Percentiles rank a stretch among this genome's conserved stretches.
Conservation (phyloP, 37 sponge, comb jelly and placozoan genomes). For the Aplysina aerophoba region DNA sequence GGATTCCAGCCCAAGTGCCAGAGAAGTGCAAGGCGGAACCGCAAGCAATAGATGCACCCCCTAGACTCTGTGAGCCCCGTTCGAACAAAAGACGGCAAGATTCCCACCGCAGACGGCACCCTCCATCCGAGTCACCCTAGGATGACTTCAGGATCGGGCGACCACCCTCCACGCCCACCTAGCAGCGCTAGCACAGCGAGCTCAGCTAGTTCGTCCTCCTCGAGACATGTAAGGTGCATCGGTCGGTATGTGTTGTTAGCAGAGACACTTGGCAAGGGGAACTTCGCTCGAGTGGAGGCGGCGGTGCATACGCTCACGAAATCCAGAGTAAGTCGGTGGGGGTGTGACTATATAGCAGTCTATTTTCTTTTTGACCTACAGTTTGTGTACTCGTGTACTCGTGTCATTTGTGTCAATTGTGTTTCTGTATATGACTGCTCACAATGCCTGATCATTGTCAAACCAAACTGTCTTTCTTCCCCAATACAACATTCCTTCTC, state of each 20-base stretch:
- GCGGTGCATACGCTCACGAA: slow-evolving; percentile 90
- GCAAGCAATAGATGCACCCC: neutral
- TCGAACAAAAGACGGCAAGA: slow-evolving; percentile 25
- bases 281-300: slow-evolving; percentile 95
- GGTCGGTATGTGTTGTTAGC: slow-evolving; percentile 91
- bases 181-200: slow-evolving; percentile 36
- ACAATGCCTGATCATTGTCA: no score
- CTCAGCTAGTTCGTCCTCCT: slow-evolving; percentile 55
- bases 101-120: slow-evolving; percentile 20
- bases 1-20: neutral
- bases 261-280: slow-evolving; percentile 93
- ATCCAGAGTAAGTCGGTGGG: slow-evolving; percentile 72
- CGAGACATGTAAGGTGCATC: slow-evolving; percentile 89
- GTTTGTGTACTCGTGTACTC: no score
- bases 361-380: no score
- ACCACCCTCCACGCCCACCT: slow-evolving; percentile 39
- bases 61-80: neutral
- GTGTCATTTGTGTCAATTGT: no score
- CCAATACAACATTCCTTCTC: no score
- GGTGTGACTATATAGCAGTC: no score
- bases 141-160: slow-evolving; percentile 18
- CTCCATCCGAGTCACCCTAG: neutral
- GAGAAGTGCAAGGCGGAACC: neutral
- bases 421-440: no score
- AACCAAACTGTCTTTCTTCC: no score